Base-by-base conservation (phyloP, 2,113 vertebrate genomes). In the Zootoca vivipara region DNA sequence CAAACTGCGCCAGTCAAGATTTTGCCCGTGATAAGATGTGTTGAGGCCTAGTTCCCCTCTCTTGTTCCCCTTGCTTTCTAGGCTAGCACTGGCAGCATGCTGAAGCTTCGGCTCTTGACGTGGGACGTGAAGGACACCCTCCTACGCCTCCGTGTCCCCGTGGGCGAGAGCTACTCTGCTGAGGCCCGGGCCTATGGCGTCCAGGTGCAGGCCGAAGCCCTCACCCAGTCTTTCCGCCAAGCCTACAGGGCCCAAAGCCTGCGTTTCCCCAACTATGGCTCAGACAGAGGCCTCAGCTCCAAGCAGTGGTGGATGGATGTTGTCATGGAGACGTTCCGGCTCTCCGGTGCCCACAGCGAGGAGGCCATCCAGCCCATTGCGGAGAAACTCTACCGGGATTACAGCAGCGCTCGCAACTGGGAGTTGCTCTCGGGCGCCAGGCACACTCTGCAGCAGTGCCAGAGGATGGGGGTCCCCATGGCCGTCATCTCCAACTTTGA, bases 101-200 rank as follows among this genome's bases (percentile, higher is more conserved):
- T 97, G 87, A 84, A 75, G 38, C 95, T 98, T 26, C 96, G 95
- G 26, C 97, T 99, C 82, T 93, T 99, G 52, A 97, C 99, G 0
- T 99, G 99, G 99, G 99, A 99, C 0, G 97, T 98, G 90, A 99
- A 98, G 85, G 98, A 99, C 95, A 99, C 99, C 0, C 94, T 99
- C 80, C 93, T 99, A 82, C 97, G 96, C 89, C 96, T 99, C 88
- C 97, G 98, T 58, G 85, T 24, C 3, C 97, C 98, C 0, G 95
- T 98, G 1, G 98, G 98, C 1, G 94, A 97, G 74, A 97, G 97
- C 72, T 99, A 99, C 42, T 97, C 97, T 2, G 92, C 93, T 7
- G 98, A 96, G 92, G 98, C 98, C 18, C 92, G 46, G 82, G 95
- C 91, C 20, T 92, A 93, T 0, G 98, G 98, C 3, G 56, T 99